phyloP scores from a whole-genome alignment of 2,113 vertebrate species.

The Columba janthina region DNA sequence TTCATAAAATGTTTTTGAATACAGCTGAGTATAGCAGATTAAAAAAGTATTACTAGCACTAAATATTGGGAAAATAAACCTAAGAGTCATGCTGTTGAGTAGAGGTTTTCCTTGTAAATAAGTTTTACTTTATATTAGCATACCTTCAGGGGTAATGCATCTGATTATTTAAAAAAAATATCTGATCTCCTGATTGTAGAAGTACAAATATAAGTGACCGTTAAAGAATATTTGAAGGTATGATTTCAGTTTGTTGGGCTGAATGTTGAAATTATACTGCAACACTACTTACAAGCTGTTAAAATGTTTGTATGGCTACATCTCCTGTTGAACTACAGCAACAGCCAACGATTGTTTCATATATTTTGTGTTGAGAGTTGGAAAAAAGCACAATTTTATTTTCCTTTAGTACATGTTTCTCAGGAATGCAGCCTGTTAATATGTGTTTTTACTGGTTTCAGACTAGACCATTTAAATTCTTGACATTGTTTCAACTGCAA shows the following conservation, averaged over 20 bases:
- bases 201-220: neutral
- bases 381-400: neutral
- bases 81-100: neutral
- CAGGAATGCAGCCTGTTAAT: neutral
- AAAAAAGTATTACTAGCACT: neutral
- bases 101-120: neutral
- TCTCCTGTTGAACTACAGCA: slow-evolving; percentile 12
- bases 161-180: neutral
- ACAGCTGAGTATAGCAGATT: neutral
- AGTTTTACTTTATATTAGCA: neutral
- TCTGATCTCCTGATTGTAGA: neutral
- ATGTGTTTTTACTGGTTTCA: neutral
- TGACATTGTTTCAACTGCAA: neutral
- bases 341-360: neutral
- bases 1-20: neutral
- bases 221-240: neutral
- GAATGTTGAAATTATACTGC: neutral
- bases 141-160: neutral
- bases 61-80: neutral
- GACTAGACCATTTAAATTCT: neutral
- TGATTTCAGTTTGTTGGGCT: neutral
- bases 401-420: neutral
- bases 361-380: neutral
- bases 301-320: neutral
- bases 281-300: neutral